A percentile compares a stretch with the other conserved stretches of the same genome.
phyloP scores from a whole-genome alignment of 2,888 invertebrate genomes.

The Eudemis profundana region DNA sequence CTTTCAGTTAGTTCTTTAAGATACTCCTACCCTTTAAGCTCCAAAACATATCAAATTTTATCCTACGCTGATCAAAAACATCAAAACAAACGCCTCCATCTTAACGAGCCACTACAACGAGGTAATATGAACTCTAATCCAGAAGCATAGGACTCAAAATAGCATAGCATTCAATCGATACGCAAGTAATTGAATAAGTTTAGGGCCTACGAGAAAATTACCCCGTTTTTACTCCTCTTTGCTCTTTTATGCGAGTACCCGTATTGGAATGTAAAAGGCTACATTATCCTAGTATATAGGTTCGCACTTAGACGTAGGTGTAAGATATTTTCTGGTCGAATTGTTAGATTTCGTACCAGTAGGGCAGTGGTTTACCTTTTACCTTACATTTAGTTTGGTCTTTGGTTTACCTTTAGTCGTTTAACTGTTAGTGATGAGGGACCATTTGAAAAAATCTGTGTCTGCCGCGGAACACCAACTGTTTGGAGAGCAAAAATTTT shows the following conservation, averaged over 20 bases:
- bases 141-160: neutral
- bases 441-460: too few species aligned
- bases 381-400: too few species aligned
- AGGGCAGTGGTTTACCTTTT: too few species aligned
- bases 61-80: neutral
- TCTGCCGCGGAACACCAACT: too few species aligned
- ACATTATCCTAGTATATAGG: constrained; percentile 7
- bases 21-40: neutral
- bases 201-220: constrained; percentile 8
- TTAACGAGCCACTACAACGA: neutral
- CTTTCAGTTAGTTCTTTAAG: neutral
- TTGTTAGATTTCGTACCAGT: too few species aligned
- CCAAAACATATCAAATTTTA: constrained; percentile 4
- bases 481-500: too few species aligned
- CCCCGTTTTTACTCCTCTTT: constrained; percentile 18
- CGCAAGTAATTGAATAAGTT: constrained; percentile 18
- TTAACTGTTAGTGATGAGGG: too few species aligned
- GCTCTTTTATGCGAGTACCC: constrained; percentile 20
- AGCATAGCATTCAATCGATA: neutral
- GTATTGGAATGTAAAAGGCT: constrained; percentile 30
- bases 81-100: neutral
- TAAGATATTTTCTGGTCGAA: neutral
- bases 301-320: neutral
- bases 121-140: neutral
- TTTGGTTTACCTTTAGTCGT: too few species aligned